A percentile compares a stretch with the other conserved stretches of the same genome.
Evolutionary conservation across 1,140 invertebrate genomes (phyloP).

Genomic region (Xylocopa sonorina): DNA sequence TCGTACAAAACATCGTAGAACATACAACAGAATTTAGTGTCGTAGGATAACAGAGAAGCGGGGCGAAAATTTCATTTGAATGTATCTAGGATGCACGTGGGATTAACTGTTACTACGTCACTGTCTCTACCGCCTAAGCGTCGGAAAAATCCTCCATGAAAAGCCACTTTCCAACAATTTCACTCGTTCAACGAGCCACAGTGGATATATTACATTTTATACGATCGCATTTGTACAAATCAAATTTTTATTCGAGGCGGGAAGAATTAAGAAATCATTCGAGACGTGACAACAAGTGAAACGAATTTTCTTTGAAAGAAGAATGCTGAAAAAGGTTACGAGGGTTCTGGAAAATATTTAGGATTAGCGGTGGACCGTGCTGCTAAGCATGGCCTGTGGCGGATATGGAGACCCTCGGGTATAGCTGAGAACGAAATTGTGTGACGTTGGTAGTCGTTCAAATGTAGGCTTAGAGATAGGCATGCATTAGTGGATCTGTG

Average conservation of each 20-base stretch:
- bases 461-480: no score
- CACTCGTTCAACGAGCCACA: background rate
- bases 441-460: no score
- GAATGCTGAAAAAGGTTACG: background rate
- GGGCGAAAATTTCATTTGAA: background rate
- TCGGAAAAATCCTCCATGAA: conserved; percentile 12
- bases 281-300: background rate
- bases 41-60: background rate
- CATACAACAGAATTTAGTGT: background rate
- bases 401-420: no score
- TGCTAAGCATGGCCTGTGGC: no score
- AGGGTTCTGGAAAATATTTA: background rate
- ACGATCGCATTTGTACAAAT: no score
- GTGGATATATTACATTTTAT: background rate
- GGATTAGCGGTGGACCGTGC: no score
- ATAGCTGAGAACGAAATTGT: no score
- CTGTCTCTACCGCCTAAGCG: conserved; percentile 8
- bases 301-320: no score
- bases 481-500: no score
- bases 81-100: conserved; percentile 28
- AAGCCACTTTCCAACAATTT: background rate
- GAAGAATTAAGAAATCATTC: background rate
- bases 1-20: background rate
- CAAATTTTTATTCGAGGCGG: no score
- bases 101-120: conserved; percentile 12